phyloP scores from a whole-genome alignment of 2,113 vertebrate species.

The Zonotrichia leucophrys region DNA sequence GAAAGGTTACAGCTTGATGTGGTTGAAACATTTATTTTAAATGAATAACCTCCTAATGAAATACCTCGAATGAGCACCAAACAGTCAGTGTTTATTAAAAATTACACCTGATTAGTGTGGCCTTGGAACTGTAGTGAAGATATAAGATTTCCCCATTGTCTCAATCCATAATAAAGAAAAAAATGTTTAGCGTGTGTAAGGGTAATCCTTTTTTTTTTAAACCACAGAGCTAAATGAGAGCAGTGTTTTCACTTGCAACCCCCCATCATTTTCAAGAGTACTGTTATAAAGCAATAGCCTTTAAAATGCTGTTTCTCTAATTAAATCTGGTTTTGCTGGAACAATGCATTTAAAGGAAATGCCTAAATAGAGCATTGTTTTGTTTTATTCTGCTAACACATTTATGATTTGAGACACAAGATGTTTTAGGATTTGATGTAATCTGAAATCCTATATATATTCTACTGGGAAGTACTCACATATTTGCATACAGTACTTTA shows the following conservation, averaged over 20 bases:
- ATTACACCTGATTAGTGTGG: constrained; percentile 77
- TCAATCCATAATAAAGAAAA: constrained; percentile 46
- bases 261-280: constrained; percentile 53
- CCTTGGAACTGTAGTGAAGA: constrained; percentile 68
- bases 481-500: constrained; percentile 62
- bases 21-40: constrained; percentile 79
- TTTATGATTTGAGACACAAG: constrained; percentile 17
- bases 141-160: constrained; percentile 70
- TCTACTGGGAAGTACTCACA: neutral
- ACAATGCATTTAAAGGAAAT: constrained; percentile 20
- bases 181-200: constrained; percentile 5
- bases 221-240: constrained; percentile 61
- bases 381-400: neutral
- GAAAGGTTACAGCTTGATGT: constrained; percentile 79
- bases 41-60: constrained; percentile 81
- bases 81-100: constrained; percentile 76
- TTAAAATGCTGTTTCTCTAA: constrained; percentile 67
- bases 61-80: constrained; percentile 76
- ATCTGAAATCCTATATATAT: neutral
- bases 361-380: neutral
- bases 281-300: constrained; percentile 50
- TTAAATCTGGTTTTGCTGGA: constrained; percentile 63
- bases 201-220: neutral
- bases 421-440: constrained; percentile 14
- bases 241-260: constrained; percentile 57